Evolutionary conservation across 1,140 invertebrate species (phyloP).

Genomic region (Chlorops oryzae): DNA sequence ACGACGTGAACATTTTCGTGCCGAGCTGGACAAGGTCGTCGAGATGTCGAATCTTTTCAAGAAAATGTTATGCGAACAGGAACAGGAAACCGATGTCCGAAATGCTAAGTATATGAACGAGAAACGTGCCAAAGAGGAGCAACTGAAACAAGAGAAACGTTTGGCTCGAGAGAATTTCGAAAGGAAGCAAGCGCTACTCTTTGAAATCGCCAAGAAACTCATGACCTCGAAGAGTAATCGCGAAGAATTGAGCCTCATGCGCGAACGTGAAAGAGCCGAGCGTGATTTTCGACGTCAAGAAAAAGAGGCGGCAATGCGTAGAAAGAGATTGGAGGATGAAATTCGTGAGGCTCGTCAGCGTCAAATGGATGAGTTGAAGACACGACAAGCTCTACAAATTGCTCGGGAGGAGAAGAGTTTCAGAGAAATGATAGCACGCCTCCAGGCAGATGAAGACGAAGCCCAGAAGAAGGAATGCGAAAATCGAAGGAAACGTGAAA

Average conservation of each 20-base stretch:
- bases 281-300: slow-evolving; percentile 53
- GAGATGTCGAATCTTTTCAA: slow-evolving; percentile 54
- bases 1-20: slow-evolving; percentile 50
- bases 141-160: slow-evolving; percentile 45
- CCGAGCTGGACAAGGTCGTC: slow-evolving; percentile 53
- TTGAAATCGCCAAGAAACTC: slow-evolving; percentile 46
- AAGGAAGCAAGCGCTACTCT: slow-evolving; percentile 48
- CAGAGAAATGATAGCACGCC: slow-evolving; percentile 49
- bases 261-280: slow-evolving; percentile 55
- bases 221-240: slow-evolving; percentile 45
- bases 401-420: slow-evolving; percentile 57
- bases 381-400: slow-evolving; percentile 55
- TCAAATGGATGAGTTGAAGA: slow-evolving; percentile 48
- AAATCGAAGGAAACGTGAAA: slow-evolving; percentile 24
- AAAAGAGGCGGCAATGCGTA: slow-evolving; percentile 50
- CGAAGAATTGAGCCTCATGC: slow-evolving; percentile 52
- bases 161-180: slow-evolving; percentile 49
- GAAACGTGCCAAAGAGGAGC: slow-evolving; percentile 54
- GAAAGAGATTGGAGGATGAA: slow-evolving; percentile 50
- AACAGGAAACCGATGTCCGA: slow-evolving; percentile 56
- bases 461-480: slow-evolving; percentile 43
- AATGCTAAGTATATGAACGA: slow-evolving; percentile 56
- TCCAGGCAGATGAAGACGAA: slow-evolving; percentile 49
- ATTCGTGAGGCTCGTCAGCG: slow-evolving; percentile 48
- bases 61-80: slow-evolving; percentile 54